Evolutionary conservation across 2,113 vertebrate species (phyloP).

Genomic region (Peromyscus leucopus): DNA sequence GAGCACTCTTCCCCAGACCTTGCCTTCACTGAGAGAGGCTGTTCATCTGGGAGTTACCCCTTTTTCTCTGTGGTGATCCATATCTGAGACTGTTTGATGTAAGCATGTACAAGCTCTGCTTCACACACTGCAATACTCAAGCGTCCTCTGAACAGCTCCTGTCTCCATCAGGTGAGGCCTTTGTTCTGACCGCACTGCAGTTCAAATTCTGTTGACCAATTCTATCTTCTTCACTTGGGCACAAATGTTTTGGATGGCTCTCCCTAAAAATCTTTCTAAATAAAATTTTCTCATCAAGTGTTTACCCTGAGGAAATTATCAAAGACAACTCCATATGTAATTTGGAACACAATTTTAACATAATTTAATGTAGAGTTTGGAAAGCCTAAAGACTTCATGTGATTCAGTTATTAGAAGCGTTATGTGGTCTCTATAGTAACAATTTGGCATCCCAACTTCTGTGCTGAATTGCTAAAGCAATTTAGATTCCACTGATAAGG

Average conservation of each 20-base stretch:
- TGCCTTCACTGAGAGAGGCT: background rate
- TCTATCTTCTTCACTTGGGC: background rate
- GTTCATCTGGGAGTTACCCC: background rate
- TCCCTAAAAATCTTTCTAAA: background rate
- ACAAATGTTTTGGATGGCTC: background rate
- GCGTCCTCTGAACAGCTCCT: background rate
- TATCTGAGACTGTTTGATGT: background rate
- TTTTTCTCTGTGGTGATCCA: background rate
- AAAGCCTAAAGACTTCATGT: slow-evolving; percentile 15
- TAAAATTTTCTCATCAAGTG: background rate
- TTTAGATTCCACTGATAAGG: slow-evolving; percentile 61
- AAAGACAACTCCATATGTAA: slow-evolving; percentile 24
- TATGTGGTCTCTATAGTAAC: slow-evolving; percentile 39
- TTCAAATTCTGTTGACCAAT: background rate
- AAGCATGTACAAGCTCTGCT: background rate
- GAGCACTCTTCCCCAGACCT: background rate
- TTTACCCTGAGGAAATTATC: slow-evolving; percentile 14
- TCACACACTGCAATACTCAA: background rate
- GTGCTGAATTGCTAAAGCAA: slow-evolving; percentile 58
- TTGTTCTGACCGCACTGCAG: background rate
- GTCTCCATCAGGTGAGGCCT: background rate
- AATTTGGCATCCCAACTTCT: slow-evolving; percentile 38
- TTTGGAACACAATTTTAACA: slow-evolving; percentile 40
- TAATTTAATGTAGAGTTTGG: slow-evolving; percentile 25
- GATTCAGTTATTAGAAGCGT: slow-evolving; percentile 45